Evolutionary conservation across 2,113 vertebrate species (phyloP), one percentile per base, ranked within the genome.

Genomic region (Coturnix japonica): DNA sequence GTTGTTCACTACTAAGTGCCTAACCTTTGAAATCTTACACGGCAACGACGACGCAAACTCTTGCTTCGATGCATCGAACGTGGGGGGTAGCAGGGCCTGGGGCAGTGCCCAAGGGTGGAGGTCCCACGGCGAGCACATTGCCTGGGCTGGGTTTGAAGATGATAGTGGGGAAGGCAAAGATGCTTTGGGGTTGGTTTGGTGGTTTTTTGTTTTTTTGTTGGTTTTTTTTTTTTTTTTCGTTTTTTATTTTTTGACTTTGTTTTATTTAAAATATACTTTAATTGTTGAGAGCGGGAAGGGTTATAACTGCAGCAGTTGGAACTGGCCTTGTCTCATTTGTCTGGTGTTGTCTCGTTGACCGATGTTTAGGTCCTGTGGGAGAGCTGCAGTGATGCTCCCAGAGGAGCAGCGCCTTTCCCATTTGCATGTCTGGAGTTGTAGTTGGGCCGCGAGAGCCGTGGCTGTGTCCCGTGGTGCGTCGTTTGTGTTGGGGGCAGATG

Each of bases 1-100:
- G 95, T 98, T 96, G 98, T 98, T 98, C 97, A 97, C 96, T 98
- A 98, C 98, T 97, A 99, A 99, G 99, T 99, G 98, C 98, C 98
- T 99, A 98, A 98, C 97, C 97, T 98, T 98, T 97, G 97, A 97
- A 98, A 98, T 98, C 98, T 97, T 97, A 97, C 93, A 91, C 97
- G 96, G 98, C 93, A 95, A 97, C 16, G 95, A 98, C 16, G 96
- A 98, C 97, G 97, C 97, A 96, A 97, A 96, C 97, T 98, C 97
- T 97, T 97, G 97, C 96, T 98, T 95, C 77, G 92, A 91, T 76
- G 94, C 95, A 96, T 97, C 94, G 82, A 92, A 83, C 93, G 89
- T 91, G 74, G 89, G 89, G 96, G 96, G 25, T 33, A 87, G 90
- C 16, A 10, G 90, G 70, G 64, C 73, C 44, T 44, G 41, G 65